Evolutionary conservation across 92 coral and sea anemone species (phyloP), one percentile per base, ranked within the genome.

Genomic region (Parazoanthus swiftii): DNA sequence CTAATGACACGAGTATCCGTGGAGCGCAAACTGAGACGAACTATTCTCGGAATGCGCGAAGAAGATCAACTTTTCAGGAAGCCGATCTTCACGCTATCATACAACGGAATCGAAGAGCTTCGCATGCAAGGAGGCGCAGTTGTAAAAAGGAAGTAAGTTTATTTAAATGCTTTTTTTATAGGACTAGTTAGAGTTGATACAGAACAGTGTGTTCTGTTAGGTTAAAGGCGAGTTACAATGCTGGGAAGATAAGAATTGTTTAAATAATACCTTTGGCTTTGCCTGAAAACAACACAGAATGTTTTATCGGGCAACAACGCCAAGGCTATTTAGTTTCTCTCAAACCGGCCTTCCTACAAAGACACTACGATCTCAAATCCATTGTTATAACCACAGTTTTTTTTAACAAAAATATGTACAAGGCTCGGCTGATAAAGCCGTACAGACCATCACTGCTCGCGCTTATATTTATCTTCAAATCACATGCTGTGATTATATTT

Each of bases 91-190:
- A 81, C 25, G 72, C 73, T 23, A 81, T 81, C 11, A 16, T 63
- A 39, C 85, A 81, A 81, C 68, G 85, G 29, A 36, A 58, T 63
- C 73, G 85, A 39, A 36, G 85, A 81, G 68, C 54, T 59, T 58
- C 85, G 0, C 48, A 63, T 37, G 6, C 85, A 21, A 81, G 85
- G 29, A 81, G 50, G 23, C 85, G 85, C 74, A 81, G 85, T 37
- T 37, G 46, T 0, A 81, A n/a, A 81, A 81, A 58, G 46, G 51
- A 59, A 66, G 85, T 81, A 37, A 39, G 85, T 81, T 6, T 8
- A 35, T 36, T 80, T 6, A 54, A 80, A 44, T 14, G 20, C 38
- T 29, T 29, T 15, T 13, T 8, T 46, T 16, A 11, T 4, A 18
- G 14, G 1, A 76, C 80, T 2, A 18, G 36, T 18, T 37, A 3